Conservation (phyloP, 1,140 invertebrate species). For the Drosophila tropicalis region DNA sequence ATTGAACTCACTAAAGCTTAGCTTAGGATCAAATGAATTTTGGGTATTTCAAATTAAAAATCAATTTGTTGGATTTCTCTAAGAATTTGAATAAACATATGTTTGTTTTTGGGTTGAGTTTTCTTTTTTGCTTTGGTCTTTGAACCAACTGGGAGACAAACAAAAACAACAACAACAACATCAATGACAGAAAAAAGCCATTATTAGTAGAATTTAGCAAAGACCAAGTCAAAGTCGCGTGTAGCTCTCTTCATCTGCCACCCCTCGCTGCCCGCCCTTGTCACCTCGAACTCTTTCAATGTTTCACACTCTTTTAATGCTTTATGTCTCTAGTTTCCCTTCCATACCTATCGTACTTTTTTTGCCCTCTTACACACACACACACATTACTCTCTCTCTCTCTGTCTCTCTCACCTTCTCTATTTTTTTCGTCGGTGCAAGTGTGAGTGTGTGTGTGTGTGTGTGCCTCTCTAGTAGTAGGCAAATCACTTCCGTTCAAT, state of each 20-base stretch:
- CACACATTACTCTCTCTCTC: not conserved
- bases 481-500: slow-evolving; percentile 82
- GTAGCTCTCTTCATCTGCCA: slow-evolving; percentile 15
- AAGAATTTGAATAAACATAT: too few species aligned
- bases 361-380: not conserved
- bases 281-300: not conserved
- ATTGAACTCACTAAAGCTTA: too few species aligned
- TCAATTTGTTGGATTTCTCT: too few species aligned
- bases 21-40: too few species aligned
- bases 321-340: slow-evolving; percentile 11
- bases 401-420: slow-evolving; percentile 1
- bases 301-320: slow-evolving; percentile 5
- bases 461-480: slow-evolving; percentile 45
- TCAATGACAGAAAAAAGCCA: slow-evolving; percentile 27
- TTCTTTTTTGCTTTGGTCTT: too few species aligned
- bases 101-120: too few species aligned
- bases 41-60: too few species aligned
- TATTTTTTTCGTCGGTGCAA: not conserved
- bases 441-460: not conserved
- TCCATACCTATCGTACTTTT: not conserved
- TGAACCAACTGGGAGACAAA: not conserved
- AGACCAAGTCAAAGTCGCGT: slow-evolving; percentile 61
- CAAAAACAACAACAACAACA: slow-evolving; percentile 2
- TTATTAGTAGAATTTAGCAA: not conserved
- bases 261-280: not conserved